phyloP scores from a whole-genome alignment of 2,113 vertebrate species.

The Nycticebus coucang region DNA sequence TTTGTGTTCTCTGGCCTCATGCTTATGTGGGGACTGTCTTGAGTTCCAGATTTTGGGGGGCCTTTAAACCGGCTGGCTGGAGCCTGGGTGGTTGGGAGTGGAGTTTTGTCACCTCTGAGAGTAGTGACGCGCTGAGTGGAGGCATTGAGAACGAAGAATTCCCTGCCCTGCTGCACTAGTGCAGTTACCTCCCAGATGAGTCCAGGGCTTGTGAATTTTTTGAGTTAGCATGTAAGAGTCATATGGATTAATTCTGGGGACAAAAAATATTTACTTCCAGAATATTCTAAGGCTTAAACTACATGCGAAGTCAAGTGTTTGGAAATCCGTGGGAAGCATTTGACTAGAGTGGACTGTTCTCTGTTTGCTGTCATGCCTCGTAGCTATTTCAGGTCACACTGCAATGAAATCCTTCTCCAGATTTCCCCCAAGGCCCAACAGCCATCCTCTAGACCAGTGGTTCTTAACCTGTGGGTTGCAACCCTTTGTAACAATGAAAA shows the following conservation, averaged over 20 bases:
- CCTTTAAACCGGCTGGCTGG: not conserved
- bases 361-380: not conserved
- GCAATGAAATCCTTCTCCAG: not conserved
- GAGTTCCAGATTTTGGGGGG: too few species aligned
- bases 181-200: not conserved
- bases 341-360: not conserved
- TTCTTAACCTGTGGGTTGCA: too few species aligned
- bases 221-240: not conserved
- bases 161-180: not conserved
- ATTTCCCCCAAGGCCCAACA: not conserved
- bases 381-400: not conserved
- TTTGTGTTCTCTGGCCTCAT: not conserved
- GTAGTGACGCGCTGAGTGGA: not conserved
- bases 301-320: not conserved
- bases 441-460: not conserved
- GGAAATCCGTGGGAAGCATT: not conserved
- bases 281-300: not conserved
- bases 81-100: too few species aligned
- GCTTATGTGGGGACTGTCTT: not conserved
- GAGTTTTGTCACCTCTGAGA: not conserved
- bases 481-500: too few species aligned
- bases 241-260: not conserved
- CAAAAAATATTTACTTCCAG: not conserved
- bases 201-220: not conserved
- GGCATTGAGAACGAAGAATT: not conserved